A percentile compares a stretch with the other conserved stretches of the same genome.
Evolutionary conservation across 2,888 invertebrate genomes (phyloP).

Genomic region (Plebejus argus): DNA sequence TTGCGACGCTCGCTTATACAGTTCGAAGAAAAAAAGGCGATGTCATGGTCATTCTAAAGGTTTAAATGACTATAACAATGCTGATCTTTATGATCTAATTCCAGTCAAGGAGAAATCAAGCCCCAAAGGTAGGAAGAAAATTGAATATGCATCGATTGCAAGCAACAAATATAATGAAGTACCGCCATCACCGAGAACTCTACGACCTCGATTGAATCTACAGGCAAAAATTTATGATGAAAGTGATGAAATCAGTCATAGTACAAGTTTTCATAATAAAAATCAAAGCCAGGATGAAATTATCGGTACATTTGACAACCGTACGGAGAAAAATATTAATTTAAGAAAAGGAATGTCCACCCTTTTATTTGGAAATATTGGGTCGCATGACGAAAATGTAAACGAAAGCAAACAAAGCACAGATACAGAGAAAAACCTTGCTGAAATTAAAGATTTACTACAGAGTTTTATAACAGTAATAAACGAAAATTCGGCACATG

Average conservation of each 20-base stretch:
- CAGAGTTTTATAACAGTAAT: slow-evolving; percentile 68
- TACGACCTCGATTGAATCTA: slow-evolving; percentile 64
- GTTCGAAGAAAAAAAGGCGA: slow-evolving; percentile 51
- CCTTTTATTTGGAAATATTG: slow-evolving; percentile 44
- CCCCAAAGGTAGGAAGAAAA: slow-evolving; percentile 63
- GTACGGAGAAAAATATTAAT: neutral
- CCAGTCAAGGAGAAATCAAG: slow-evolving; percentile 72
- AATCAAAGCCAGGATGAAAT: slow-evolving; percentile 15
- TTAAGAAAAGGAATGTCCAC: neutral
- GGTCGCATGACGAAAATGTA: slow-evolving; percentile 42
- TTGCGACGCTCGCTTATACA: slow-evolving; percentile 64
- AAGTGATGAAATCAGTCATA: slow-evolving; percentile 50
- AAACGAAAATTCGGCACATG: slow-evolving; percentile 61
- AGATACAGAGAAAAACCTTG: slow-evolving; percentile 62
- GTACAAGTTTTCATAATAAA: neutral
- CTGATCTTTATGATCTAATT: slow-evolving; percentile 63
- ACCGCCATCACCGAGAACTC: slow-evolving; percentile 66
- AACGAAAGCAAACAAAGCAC: slow-evolving; percentile 54
- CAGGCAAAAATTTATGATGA: slow-evolving; percentile 59
- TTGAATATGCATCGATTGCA: slow-evolving; percentile 52
- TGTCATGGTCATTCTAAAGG: slow-evolving; percentile 46
- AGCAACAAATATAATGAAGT: slow-evolving; percentile 61
- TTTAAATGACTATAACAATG: slow-evolving; percentile 58
- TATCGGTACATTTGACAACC: slow-evolving; percentile 35
- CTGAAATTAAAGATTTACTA: slow-evolving; percentile 70